These are phyloP conservation scores for Amniataba percoides DNA, from an alignment of 2,797 vertebrate genomes.

Conservation along the genomic window DNA sequence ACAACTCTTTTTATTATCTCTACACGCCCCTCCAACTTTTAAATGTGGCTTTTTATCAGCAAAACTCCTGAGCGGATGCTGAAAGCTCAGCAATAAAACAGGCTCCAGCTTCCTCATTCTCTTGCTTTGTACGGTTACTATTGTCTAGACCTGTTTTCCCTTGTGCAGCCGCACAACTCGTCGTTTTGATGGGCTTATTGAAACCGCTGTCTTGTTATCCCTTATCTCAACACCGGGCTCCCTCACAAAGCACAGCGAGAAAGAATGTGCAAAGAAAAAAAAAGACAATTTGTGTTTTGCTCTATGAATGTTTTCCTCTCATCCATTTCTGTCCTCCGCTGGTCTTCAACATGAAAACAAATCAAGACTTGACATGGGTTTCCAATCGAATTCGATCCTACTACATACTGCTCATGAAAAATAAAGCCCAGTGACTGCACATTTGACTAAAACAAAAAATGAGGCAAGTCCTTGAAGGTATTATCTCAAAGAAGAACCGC, in stretches of 20 bases:
- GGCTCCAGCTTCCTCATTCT: conserved; percentile 36
- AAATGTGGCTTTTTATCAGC: conserved; percentile 57
- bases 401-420: conserved; percentile 20
- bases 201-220: conserved; percentile 66
- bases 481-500: conserved; percentile 31
- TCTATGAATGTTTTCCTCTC: conserved; percentile 15
- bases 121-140: conserved; percentile 47
- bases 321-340: conserved; percentile 14
- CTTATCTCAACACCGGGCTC: conserved; percentile 63
- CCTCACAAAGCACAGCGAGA: conserved; percentile 45
- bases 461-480: conserved; percentile 21
- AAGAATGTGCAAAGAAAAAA: conserved; percentile 28
- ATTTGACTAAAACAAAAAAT: conserved; percentile 37
- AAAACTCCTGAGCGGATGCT: conserved; percentile 39
- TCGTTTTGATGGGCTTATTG: conserved; percentile 68
- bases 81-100: conserved; percentile 63
- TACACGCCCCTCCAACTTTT: conserved; percentile 34
- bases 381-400: conserved; percentile 1
- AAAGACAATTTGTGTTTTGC: conserved; percentile 31
- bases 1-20: conserved; percentile 56
- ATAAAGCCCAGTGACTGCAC: conserved; percentile 9
- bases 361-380: not conserved
- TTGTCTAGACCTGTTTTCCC: conserved; percentile 69
- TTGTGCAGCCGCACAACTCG: conserved; percentile 53
- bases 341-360: conserved; percentile 24